phyloP scores from a whole-genome alignment of 2,113 vertebrate species.

The human region GRCh38 chr15:36228001-36228500 shows the following conservation, averaged over 20 bases:
- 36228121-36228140: not conserved
- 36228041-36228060: not conserved
- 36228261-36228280: not conserved
- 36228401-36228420: not conserved
- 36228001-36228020: not conserved
- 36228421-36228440: not conserved
- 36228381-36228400: not conserved
- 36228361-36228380: not conserved
- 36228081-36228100: not conserved
- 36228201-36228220: not conserved
- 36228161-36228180: not conserved
- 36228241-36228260: not conserved
- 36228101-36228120: not conserved
- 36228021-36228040: not conserved
- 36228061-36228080: not conserved
- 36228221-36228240: not conserved
- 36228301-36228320: not conserved
- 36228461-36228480: not conserved
- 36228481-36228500: not conserved
- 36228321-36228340: not conserved
- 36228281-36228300: not conserved
- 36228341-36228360: not conserved
- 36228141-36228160: not conserved
- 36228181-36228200: not conserved
- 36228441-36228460: not conserved